These are phyloP conservation scores for Pelmatolapia mariae DNA, from an alignment of 2,113 vertebrate species.

Conservation along the genomic window DNA sequence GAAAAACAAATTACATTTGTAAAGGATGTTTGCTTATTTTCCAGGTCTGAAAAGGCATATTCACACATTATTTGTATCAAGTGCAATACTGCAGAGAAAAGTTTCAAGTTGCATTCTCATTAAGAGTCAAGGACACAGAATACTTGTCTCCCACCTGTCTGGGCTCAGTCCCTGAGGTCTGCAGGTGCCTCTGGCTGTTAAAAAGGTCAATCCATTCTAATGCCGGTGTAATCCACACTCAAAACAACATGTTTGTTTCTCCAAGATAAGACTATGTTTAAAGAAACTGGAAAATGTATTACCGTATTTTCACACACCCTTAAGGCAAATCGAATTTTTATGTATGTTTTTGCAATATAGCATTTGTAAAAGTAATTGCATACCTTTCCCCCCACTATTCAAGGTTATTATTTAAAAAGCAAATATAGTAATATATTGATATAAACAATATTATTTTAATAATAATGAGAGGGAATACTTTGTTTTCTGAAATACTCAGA, in stretches of 20 bases:
- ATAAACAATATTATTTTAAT: not conserved
- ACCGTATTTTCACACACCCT: not conserved
- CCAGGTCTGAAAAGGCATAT: not conserved
- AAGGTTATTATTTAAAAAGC: not conserved
- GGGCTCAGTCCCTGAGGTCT: not conserved
- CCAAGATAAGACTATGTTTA: not conserved
- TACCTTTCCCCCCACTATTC: not conserved
- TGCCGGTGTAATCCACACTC: not conserved
- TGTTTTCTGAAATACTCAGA: not conserved
- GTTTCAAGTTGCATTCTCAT: not conserved
- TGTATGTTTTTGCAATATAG: not conserved
- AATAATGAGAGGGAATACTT: not conserved
- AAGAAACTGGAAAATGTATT: not conserved
- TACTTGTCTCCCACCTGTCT: not conserved
- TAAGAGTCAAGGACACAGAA: not conserved
- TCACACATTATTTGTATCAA: not conserved
- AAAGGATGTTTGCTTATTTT: not conserved
- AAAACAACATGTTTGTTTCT: conserved; percentile 4
- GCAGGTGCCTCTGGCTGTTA: conserved; percentile 21
- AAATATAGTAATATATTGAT: not conserved
- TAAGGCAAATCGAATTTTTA: not conserved
- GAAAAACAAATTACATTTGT: not conserved
- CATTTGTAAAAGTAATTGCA: not conserved
- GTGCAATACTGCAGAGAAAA: not conserved
- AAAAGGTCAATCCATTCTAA: conserved; percentile 29